Base-by-base conservation (phyloP, 2,888 invertebrate genomes). In the Euspilapteryx auroguttella region DNA sequence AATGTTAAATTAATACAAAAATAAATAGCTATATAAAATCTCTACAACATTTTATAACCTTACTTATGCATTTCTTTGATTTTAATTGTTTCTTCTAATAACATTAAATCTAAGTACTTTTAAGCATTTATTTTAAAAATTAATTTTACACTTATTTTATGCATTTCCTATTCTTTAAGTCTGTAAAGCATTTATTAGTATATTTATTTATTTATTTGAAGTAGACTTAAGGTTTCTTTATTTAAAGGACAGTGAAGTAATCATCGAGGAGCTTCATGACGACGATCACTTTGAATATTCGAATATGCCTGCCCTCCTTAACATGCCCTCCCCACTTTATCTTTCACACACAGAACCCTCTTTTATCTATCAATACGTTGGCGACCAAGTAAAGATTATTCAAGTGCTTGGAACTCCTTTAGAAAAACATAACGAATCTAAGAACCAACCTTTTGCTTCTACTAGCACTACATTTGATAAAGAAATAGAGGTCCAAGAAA, bases 161-260 rank as follows among this genome's bases (percentile, higher is more conserved):
- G n/a, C n/a, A n/a, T n/a, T n/a, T n/a, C n/a, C 23, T 32, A 36
- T 29, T 30, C 14, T 36, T 41, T 41, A 59, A 66, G 65, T 73
- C 62, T 54, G 45, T 42, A 42, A 34, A 38, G 32, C 34, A 40
- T 49, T 43, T 42, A 40, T 54, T 54, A 29, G 29, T 15, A 3
- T 24, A 24, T 12, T 27, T 10, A 13, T 12, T 21, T 12, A 39
- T 48, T 42, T 41, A 39, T 54, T 54, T 57, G 56, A 64, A 63
- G 40, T 62, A 66, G 61, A 69, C 63, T 55, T 56, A 62, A 57
- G 50, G 44, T 47, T 53, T 64, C 71, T 71, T 64, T 69, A 71
- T 71, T 76, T 78, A 64, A 78, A 78, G 76, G 77, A 57, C 48
- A 58, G 55, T 49, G 68, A 69, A 62, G 65, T 73, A 37, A 62